Conservation (phyloP, 2,113 vertebrate species). For the Maccullochella peelii region DNA sequence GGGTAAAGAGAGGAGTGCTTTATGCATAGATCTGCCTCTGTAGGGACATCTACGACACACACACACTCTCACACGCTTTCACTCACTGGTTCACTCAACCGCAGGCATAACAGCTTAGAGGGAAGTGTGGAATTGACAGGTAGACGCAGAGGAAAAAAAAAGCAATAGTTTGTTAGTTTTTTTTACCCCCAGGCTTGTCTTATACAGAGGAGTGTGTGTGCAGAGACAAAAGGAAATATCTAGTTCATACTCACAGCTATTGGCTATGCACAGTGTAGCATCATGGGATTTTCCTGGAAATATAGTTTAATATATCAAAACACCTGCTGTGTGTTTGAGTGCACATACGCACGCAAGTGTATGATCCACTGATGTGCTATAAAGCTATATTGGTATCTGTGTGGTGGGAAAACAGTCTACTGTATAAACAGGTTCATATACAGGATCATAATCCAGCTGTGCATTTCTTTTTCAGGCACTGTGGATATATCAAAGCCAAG, state of each 20-base stretch:
- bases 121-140: constrained; percentile 29
- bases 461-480: constrained; percentile 81
- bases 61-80: not conserved
- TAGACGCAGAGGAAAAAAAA: constrained; percentile 40
- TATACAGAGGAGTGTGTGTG: constrained; percentile 10
- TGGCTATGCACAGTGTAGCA: not conserved
- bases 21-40: constrained; percentile 43
- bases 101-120: constrained; percentile 5
- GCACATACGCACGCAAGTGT: not conserved
- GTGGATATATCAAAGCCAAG: constrained; percentile 89
- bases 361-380: not conserved
- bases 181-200: constrained; percentile 42
- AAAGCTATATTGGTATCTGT: not conserved
- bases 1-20: constrained; percentile 17
- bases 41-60: constrained; percentile 18
- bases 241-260: constrained; percentile 18
- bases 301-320: constrained; percentile 38
- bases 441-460: constrained; percentile 7
- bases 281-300: constrained; percentile 19
- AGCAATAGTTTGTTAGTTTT: constrained; percentile 5
- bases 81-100: constrained; percentile 35
- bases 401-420: not conserved
- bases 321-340: not conserved
- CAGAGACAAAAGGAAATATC: constrained; percentile 33
- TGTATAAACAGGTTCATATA: not conserved